Evolutionary conservation across 1,140 invertebrate genomes (phyloP), one percentile per base, ranked within the genome.

Genomic region (Pristionchus pacificus): DNA sequence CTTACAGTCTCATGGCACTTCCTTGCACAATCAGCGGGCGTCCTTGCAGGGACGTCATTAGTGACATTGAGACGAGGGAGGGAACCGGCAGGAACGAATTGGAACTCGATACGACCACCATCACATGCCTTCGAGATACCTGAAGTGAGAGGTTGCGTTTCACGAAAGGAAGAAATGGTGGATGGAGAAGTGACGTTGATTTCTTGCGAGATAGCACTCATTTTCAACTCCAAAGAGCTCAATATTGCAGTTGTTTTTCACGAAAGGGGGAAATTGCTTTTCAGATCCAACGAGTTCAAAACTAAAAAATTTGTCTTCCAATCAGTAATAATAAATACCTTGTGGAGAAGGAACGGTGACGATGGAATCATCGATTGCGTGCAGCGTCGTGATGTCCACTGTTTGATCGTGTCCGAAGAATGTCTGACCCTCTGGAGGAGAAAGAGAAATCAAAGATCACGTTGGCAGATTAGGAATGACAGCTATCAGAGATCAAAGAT

Each of bases 21-120:
- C 32, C 76, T 68, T 1, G 81, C 81, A 70, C 81, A 83, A 77
- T 83, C 82, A 32, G 81, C 81, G 29, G 81, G 77, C 10, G 78
- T 73, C 19, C 72, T 76, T 3, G 81, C 82, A 1, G 82, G 79
- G 24, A 83, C 82, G 66, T 83, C 81, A 70, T 83, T 84, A 29
- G 80, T 82, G 27, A 83, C 72, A 70, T 83, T 80, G n/a, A 83
- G 65, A 61, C 70, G 62, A 10, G 78, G 81, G 2, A 84, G 68
- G 28, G 60, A 71, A n/a, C 68, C 69, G 14, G 84, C 82, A n/a
- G 81, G 77, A 24, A 74, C 67, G 24, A 78, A 70, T 71, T 82
- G 78, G 69, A 83, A 83, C 67, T 83, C 80, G 2, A 83, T 63
- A 32, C 81, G 72, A 28, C 81, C 81, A 29, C 61, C 66, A 10